A percentile compares a stretch with the other conserved stretches of the same genome.
Conservation (phyloP, 2,797 vertebrate species). For the Phoeniculus purpureus region DNA sequence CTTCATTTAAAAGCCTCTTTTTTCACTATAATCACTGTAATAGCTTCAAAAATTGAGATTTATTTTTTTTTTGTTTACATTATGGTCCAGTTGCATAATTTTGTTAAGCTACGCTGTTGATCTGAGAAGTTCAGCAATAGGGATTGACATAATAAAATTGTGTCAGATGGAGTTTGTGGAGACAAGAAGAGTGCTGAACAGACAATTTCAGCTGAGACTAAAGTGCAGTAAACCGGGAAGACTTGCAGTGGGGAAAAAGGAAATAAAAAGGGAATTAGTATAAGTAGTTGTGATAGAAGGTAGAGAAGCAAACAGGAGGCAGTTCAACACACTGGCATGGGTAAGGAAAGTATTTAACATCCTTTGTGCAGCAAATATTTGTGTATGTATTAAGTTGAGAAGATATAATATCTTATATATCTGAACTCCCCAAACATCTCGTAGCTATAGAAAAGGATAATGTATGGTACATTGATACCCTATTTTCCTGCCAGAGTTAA, state of each 20-base stretch:
- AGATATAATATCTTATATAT: not conserved
- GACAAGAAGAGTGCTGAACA: not conserved
- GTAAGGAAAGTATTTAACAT: not conserved
- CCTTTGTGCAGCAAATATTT: not conserved
- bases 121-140: not conserved
- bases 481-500: not conserved
- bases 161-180: not conserved
- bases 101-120: not conserved
- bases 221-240: not conserved
- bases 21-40: not conserved
- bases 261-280: not conserved
- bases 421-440: not conserved
- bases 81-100: not conserved
- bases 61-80: not conserved
- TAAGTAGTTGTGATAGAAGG: not conserved
- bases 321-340: not conserved
- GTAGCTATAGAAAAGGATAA: rapidly evolving
- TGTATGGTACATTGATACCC: not conserved
- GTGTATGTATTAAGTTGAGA: not conserved
- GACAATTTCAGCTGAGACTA: not conserved
- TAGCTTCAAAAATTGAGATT: rapidly evolving
- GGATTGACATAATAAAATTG: not conserved
- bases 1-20: not conserved
- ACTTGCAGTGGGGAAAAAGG: not conserved
- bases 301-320: not conserved